A percentile compares a stretch with the other conserved stretches of the same genome.
phyloP scores from a whole-genome alignment of 92 coral and sea anemone species.

The Parazoanthus atlanticus region DNA sequence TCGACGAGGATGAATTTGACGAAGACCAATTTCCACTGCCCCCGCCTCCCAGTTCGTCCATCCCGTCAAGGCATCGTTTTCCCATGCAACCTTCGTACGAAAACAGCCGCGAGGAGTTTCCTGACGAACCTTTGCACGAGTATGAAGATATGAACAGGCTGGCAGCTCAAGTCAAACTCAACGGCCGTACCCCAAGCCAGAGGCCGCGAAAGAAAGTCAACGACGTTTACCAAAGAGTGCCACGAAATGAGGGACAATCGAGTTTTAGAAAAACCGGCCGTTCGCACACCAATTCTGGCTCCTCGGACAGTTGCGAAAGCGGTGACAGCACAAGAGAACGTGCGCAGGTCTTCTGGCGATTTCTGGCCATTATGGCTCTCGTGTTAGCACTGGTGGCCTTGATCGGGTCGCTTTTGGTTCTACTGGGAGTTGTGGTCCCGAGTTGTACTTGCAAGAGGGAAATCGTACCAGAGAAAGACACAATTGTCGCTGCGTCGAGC shows the following conservation, averaged over 20 bases:
- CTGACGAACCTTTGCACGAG: slow-evolving; percentile 62
- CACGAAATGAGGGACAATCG: slow-evolving; percentile 46
- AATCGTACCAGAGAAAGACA: background rate
- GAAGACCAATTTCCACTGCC: slow-evolving; percentile 40
- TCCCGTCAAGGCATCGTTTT: slow-evolving; percentile 35
- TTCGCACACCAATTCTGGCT: slow-evolving; percentile 38
- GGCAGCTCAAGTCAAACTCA: slow-evolving; percentile 47
- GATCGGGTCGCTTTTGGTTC: slow-evolving; percentile 12
- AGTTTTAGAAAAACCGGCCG: slow-evolving; percentile 23
- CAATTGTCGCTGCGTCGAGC: background rate
- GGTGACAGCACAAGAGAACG: background rate
- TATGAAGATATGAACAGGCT: slow-evolving; percentile 82
- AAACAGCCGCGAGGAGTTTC: slow-evolving; percentile 57
- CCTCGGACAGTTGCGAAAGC: slow-evolving; percentile 44
- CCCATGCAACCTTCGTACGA: slow-evolving; percentile 68
- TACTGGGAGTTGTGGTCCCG: slow-evolving; percentile 39
- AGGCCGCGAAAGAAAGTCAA: slow-evolving; percentile 77
- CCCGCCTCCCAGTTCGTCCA: slow-evolving; percentile 33
- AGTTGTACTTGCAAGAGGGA: slow-evolving; percentile 25
- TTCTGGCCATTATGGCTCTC: slow-evolving; percentile 2
- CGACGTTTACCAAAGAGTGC: slow-evolving; percentile 69
- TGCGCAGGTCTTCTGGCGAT: slow-evolving; percentile 22
- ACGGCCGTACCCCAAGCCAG: slow-evolving; percentile 58
- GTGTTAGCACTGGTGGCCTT: slow-evolving; percentile 17
- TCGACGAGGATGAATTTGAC: slow-evolving; percentile 39